These are phyloP conservation scores for Eueides isabella DNA, from an alignment of 1,140 invertebrate genomes.

Conservation along the genomic window DNA sequence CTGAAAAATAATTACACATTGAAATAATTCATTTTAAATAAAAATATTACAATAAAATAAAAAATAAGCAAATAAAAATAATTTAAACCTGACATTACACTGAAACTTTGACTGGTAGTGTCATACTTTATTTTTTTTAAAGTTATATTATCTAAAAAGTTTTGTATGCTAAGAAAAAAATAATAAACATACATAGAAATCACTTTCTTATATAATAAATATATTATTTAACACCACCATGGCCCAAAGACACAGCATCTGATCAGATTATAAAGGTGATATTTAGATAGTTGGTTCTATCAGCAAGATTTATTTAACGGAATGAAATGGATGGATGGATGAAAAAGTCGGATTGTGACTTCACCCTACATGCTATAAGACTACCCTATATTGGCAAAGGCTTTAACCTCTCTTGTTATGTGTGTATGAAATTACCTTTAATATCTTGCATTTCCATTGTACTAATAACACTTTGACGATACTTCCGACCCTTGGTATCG, in stretches of 20 bases:
- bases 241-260: too few species aligned
- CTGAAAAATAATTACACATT: conserved; percentile 48
- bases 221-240: too few species aligned
- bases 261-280: too few species aligned
- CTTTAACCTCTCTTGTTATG: too few species aligned
- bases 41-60: conserved; percentile 12
- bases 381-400: too few species aligned
- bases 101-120: conserved; percentile 74
- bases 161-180: conserved; percentile 17
- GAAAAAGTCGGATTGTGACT: too few species aligned
- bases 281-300: too few species aligned
- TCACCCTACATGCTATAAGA: too few species aligned
- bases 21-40: neutral
- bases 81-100: conserved; percentile 77
- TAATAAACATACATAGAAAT: neutral
- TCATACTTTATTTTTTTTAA: conserved; percentile 52
- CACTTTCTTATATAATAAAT: too few species aligned
- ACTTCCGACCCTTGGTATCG: conserved; percentile 69
- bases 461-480: conserved; percentile 71
- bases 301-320: too few species aligned
- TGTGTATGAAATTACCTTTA: conserved; percentile 42
- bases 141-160: conserved; percentile 25
- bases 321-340: too few species aligned
- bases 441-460: conserved; percentile 75
- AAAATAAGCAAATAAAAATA: conserved; percentile 42